phyloP scores from a whole-genome alignment of 2,113 vertebrate genomes.

The Oncorhynchus tshawytscha region DNA sequence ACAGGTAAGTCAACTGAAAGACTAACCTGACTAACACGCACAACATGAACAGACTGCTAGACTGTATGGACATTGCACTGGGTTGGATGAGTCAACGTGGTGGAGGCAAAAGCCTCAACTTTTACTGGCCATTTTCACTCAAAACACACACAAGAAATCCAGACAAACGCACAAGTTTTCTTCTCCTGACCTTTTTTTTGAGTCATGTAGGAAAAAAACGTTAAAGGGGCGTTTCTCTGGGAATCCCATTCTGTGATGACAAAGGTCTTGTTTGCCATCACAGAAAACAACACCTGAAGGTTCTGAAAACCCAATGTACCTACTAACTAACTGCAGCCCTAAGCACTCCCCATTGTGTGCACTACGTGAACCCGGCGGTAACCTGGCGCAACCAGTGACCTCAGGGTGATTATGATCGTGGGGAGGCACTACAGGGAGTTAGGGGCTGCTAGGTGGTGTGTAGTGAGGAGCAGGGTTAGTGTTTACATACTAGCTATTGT shows the following conservation, averaged over 20 bases:
- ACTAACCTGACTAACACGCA: neutral
- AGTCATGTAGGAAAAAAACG: too few species aligned
- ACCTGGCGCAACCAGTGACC: conserved; percentile 40
- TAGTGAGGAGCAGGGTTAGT: conserved; percentile 3
- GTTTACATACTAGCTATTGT: conserved; percentile 33
- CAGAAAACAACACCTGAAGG: neutral
- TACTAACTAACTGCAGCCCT: neutral
- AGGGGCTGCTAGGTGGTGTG: conserved; percentile 20
- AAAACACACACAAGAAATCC: neutral
- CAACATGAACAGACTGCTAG: neutral
- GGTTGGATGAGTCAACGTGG: conserved; percentile 2
- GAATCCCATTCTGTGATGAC: neutral
- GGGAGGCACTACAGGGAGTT: neutral
- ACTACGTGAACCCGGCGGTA: conserved; percentile 39
- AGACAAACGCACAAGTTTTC: neutral
- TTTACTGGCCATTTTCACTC: too few species aligned
- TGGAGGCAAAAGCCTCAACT: neutral
- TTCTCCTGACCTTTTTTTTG: too few species aligned
- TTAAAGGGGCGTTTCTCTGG: too few species aligned
- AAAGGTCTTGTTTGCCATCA: neutral
- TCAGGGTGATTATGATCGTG: conserved; percentile 25
- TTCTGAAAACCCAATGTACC: neutral
- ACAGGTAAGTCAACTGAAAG: conserved; percentile 79
- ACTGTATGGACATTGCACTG: neutral
- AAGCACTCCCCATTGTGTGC: conserved; percentile 15